Conservation (phyloP, 2,888 invertebrate species). For the Pogonocherus hispidulus region DNA sequence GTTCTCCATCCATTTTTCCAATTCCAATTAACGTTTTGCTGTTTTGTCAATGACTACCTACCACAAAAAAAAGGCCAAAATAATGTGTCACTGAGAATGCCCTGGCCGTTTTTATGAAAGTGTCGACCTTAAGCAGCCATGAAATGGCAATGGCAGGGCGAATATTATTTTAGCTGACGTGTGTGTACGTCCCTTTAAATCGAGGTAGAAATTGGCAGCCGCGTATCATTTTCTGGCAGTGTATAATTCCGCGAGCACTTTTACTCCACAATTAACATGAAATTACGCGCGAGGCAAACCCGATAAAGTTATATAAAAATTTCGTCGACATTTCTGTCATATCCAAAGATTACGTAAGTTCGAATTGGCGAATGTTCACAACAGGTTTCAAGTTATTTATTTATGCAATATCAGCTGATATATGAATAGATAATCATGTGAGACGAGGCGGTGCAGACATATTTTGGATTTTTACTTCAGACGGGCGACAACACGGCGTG, state of each 20-base stretch:
- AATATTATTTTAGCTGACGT: too few species aligned
- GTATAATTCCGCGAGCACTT: neutral
- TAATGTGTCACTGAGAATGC: too few species aligned
- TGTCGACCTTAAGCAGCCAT: too few species aligned
- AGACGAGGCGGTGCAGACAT: conserved; percentile 16
- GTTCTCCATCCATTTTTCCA: too few species aligned
- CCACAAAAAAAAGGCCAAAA: too few species aligned
- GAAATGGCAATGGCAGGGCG: too few species aligned
- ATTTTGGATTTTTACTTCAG: conserved; percentile 12
- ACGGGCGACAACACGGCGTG: neutral
- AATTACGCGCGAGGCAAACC: neutral
- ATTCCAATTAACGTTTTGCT: too few species aligned
- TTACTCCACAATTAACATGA: neutral
- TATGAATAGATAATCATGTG: conserved; percentile 13
- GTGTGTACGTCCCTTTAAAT: too few species aligned
- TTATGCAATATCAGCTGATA: conserved; percentile 16
- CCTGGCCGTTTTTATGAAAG: too few species aligned
- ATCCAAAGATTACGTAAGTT: conserved; percentile 3
- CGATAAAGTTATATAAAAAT: conserved; percentile 3
- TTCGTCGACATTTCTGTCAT: conserved; percentile 1
- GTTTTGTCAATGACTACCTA: too few species aligned
- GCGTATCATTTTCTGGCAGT: too few species aligned
- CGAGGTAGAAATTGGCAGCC: too few species aligned
- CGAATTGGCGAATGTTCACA: conserved; percentile 10
- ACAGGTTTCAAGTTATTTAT: conserved; percentile 23